Percentiles rank a stretch among this genome's conserved stretches.
Evolutionary conservation across 1,140 invertebrate genomes (phyloP).

Genomic region (Drosophila equinoxialis): DNA sequence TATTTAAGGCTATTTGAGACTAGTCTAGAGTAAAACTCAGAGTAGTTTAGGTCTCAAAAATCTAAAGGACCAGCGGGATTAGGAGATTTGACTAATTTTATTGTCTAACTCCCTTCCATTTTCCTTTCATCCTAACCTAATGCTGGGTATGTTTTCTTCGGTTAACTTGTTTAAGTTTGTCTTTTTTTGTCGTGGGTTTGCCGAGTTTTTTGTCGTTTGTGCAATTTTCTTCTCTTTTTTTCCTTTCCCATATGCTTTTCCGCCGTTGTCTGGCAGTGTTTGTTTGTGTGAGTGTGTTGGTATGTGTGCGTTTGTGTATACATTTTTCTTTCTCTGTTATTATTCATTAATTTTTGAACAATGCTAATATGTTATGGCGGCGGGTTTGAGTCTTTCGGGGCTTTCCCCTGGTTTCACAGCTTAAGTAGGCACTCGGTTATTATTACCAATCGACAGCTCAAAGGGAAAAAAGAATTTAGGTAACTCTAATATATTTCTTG

Average conservation of each 20-base stretch:
- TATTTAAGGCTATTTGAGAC: no score
- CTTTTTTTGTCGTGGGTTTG: background rate
- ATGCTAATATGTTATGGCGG: constrained; percentile 71
- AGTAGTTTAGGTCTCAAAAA: no score
- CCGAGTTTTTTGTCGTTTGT: constrained; percentile 47
- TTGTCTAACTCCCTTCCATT: no score
- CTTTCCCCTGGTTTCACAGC: no score
- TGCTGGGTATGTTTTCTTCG: background rate
- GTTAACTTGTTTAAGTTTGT: constrained; percentile 19
- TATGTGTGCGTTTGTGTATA: constrained; percentile 10
- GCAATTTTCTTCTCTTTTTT: constrained; percentile 44
- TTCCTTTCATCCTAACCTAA: no score
- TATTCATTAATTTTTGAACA: constrained; percentile 76
- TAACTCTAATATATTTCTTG: no score
- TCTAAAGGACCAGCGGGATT: no score
- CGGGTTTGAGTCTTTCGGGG: background rate
- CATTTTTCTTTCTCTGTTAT: constrained; percentile 41
- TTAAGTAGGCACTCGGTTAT: no score
- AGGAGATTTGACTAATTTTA: no score
- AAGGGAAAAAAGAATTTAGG: no score
- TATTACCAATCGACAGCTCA: no score
- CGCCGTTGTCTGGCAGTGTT: constrained; percentile 28
- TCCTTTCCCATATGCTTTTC: constrained; percentile 20
- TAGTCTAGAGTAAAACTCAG: no score
- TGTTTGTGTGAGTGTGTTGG: constrained; percentile 7